Evolutionary conservation across 2,888 invertebrate species (phyloP).

Genomic region (Phragmatobia fuliginosa): DNA sequence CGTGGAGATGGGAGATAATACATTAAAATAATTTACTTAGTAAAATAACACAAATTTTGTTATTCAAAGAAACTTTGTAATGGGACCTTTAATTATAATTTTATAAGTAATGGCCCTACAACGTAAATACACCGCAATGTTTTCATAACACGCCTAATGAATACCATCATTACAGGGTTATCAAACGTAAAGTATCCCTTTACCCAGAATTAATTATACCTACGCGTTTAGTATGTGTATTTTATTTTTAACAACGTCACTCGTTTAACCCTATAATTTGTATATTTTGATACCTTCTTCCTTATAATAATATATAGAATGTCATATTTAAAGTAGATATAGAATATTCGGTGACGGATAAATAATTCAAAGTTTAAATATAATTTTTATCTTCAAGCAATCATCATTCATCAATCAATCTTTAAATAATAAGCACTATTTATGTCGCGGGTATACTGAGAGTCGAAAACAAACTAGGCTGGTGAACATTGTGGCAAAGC

Average conservation of each 20-base stretch:
- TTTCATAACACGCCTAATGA: conserved; percentile 10
- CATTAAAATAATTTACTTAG: not conserved
- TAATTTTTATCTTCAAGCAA: no score
- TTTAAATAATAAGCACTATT: no score
- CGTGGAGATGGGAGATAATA: no score
- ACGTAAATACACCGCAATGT: conserved; percentile 28
- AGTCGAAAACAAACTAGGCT: no score
- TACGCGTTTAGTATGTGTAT: not conserved
- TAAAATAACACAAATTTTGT: conserved; percentile 14
- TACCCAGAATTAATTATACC: conserved; percentile 1
- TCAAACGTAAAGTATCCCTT: not conserved
- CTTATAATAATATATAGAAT: no score
- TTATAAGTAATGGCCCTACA: conserved; percentile 49
- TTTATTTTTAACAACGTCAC: not conserved
- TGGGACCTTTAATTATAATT: conserved; percentile 40
- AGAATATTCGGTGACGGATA: no score
- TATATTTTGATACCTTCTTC: no score
- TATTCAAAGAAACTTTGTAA: conserved; percentile 43
- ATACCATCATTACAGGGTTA: conserved; percentile 15
- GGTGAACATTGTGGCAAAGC: no score
- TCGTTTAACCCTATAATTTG: not conserved
- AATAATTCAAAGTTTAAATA: no score
- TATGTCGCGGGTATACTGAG: no score
- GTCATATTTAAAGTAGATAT: no score
- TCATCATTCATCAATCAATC: no score